phyloP scores from a whole-genome alignment of 2,113 vertebrate species.

The Rana temporaria region DNA sequence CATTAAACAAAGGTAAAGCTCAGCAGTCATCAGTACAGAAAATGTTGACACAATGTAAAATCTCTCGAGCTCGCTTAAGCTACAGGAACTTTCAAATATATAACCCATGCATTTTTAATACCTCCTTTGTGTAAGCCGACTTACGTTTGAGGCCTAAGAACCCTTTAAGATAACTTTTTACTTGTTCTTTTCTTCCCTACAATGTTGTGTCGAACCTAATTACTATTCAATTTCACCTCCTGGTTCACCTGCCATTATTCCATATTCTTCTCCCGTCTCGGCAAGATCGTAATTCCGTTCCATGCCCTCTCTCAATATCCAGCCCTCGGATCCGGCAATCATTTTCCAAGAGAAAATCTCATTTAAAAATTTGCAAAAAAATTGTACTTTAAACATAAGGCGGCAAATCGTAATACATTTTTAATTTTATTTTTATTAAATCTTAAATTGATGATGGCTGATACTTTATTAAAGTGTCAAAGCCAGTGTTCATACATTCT shows the following conservation, averaged over 20 bases:
- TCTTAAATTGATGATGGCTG: constrained; percentile 76
- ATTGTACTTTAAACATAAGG: constrained; percentile 64
- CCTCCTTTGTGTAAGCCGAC: neutral
- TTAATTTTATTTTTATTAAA: constrained; percentile 81
- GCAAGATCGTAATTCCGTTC: constrained; percentile 3
- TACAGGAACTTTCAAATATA: too few species aligned
- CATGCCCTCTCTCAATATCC: neutral
- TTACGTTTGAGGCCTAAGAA: neutral
- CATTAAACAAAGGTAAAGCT: too few species aligned
- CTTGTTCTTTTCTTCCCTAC: neutral
- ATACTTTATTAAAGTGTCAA: constrained; percentile 82
- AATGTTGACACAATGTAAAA: too few species aligned
- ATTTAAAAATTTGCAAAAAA: constrained; percentile 49
- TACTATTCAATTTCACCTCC: constrained; percentile 31
- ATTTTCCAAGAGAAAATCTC: neutral
- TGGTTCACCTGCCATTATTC: constrained; percentile 25
- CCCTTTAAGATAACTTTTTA: constrained; percentile 1
- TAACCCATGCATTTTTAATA: too few species aligned
- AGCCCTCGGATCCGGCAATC: constrained; percentile 20
- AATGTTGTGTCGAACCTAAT: neutral
- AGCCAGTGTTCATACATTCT: constrained; percentile 78
- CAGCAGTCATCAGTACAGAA: too few species aligned
- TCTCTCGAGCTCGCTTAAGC: too few species aligned
- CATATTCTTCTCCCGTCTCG: constrained; percentile 34
- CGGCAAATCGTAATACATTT: constrained; percentile 73